A percentile compares a stretch with the other conserved stretches of the same genome.
phyloP scores from a whole-genome alignment of 2,888 invertebrate genomes.

The Mythimna vitellina region DNA sequence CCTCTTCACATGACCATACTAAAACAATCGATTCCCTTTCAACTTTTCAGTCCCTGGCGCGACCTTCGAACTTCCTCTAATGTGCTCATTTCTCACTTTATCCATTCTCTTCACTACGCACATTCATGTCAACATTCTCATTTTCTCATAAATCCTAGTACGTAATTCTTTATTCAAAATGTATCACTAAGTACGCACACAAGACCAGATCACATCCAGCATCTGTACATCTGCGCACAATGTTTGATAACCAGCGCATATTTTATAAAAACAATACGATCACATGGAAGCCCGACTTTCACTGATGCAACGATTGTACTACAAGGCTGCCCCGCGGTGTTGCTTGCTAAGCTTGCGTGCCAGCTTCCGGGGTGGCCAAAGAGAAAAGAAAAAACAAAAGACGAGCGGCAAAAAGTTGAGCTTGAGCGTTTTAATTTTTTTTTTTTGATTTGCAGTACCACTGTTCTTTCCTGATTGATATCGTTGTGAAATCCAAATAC shows the following conservation, averaged over 20 bases:
- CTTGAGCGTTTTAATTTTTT: too few species aligned
- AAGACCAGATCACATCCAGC: conserved; percentile 7
- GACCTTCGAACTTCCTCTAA: too few species aligned
- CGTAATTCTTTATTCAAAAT: background rate
- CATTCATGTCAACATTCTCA: too few species aligned
- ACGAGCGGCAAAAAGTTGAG: background rate
- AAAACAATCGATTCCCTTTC: too few species aligned
- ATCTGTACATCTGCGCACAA: conserved; percentile 2
- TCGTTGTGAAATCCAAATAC: too few species aligned
- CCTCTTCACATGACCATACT: too few species aligned
- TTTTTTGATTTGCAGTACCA: too few species aligned
- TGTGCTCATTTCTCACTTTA: too few species aligned
- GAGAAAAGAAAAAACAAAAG: background rate
- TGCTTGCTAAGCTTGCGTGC: conserved; percentile 23
- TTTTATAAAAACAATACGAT: conserved; percentile 68
- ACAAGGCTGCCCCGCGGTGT: conserved; percentile 41
- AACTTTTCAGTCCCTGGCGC: too few species aligned
- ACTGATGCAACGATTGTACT: conserved; percentile 52
- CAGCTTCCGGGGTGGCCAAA: conserved; percentile 40
- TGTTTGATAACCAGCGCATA: conserved; percentile 41
- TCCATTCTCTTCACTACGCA: too few species aligned
- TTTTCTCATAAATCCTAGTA: too few species aligned
- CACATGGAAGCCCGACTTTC: conserved; percentile 52
- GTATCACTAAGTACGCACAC: background rate
- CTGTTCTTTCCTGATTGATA: too few species aligned